phyloP scores from a whole-genome alignment of 92 coral and sea anemone genomes.

The Phenganax marumi region DNA sequence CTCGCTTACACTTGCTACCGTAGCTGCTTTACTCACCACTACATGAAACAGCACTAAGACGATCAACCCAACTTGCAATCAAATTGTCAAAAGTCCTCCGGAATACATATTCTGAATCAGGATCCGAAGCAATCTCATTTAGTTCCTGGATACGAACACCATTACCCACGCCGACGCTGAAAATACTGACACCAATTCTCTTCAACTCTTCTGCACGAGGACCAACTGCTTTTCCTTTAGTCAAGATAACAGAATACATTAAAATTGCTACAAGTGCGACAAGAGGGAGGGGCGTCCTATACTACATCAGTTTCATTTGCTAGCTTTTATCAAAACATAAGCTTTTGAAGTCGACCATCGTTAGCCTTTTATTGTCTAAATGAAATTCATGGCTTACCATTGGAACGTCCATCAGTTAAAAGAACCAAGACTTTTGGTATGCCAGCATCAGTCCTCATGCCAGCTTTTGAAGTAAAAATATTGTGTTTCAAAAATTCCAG shows the following conservation, averaged over 20 bases:
- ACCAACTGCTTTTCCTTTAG: not conserved
- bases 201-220: not conserved
- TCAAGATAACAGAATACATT: too few species aligned
- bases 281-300: too few species aligned
- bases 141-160: not conserved
- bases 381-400: conserved; percentile 27
- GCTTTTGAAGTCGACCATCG: too few species aligned
- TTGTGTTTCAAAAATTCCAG: conserved; percentile 49
- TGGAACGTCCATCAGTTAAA: conserved; percentile 76
- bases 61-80: conserved; percentile 77
- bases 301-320: too few species aligned
- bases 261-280: too few species aligned
- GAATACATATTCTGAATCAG: conserved; percentile 9
- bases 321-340: too few species aligned
- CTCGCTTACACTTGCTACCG: not conserved
- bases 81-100: conserved; percentile 16
- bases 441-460: conserved; percentile 84
- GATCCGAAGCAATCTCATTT: conserved; percentile 20
- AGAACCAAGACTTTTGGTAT: conserved; percentile 81
- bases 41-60: conserved; percentile 88
- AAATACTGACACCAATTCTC: conserved; percentile 10
- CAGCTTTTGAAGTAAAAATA: conserved; percentile 44
- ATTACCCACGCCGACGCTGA: conserved; percentile 21
- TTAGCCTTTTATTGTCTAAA: too few species aligned
- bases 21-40: conserved; percentile 65